Percentiles rank a stretch among this genome's conserved stretches.
Conservation (phyloP, 2,113 vertebrate genomes). For the Pseudopodoces humilis region DNA sequence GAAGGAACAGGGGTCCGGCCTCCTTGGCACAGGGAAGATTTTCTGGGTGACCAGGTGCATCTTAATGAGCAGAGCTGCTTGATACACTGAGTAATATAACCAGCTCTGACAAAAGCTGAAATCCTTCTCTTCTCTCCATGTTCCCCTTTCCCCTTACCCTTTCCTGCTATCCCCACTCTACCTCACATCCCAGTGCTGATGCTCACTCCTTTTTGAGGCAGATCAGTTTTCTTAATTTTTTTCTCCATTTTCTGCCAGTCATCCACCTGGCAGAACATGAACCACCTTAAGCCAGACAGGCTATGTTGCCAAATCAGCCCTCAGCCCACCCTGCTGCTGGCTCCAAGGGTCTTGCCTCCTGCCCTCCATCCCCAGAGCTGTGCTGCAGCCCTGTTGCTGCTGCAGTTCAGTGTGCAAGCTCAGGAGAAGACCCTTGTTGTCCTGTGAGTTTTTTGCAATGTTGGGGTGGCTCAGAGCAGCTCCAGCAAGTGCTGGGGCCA, state of each 20-base stretch:
- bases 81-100: background rate
- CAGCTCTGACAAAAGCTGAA: background rate
- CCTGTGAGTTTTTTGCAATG: background rate
- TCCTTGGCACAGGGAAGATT: background rate
- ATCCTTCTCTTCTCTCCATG: background rate
- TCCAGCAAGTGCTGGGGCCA: background rate
- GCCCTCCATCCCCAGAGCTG: background rate
- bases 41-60: background rate
- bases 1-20: accelerated
- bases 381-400: background rate
- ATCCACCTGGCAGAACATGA: background rate
- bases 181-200: background rate
- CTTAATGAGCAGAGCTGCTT: background rate
- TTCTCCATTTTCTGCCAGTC: background rate
- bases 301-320: background rate
- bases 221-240: background rate
- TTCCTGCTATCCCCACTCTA: background rate
- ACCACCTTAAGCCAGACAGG: background rate
- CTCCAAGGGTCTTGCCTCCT: background rate
- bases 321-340: background rate
- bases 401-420: background rate
- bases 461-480: background rate
- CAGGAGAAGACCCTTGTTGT: background rate
- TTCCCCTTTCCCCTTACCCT: background rate
- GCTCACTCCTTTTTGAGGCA: background rate